These are phyloP conservation scores for Lepus americanus DNA, from an alignment of 2,113 vertebrate genomes.

Conservation along the genomic window DNA sequence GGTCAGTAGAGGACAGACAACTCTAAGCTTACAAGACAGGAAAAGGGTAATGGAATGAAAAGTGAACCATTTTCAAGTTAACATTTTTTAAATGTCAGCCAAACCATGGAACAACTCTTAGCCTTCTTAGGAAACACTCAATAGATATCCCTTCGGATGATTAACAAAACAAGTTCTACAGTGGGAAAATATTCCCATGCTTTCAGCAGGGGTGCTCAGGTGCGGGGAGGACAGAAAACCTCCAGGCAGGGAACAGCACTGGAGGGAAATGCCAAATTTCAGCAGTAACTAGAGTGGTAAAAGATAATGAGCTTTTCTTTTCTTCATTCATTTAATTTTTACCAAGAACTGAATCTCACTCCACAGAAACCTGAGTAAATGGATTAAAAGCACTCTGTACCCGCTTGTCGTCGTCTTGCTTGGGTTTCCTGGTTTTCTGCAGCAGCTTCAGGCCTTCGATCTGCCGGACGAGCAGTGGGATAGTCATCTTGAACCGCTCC, in stretches of 20 bases:
- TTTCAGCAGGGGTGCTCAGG: neutral
- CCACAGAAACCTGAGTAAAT: neutral
- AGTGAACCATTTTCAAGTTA: neutral
- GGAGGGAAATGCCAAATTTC: neutral
- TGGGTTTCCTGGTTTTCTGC: slow-evolving; percentile 94
- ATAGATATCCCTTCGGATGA: neutral
- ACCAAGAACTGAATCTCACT: neutral
- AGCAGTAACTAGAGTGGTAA: neutral
- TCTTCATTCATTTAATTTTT: neutral
- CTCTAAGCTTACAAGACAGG: neutral
- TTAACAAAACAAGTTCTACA: neutral
- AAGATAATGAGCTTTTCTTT: neutral
- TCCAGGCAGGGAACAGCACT: neutral
- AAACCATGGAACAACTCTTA: neutral
- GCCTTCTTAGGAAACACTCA: neutral
- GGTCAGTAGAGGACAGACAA: neutral
- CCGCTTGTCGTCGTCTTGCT: slow-evolving; percentile 93
- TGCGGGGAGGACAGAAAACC: neutral
- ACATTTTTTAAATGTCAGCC: neutral
- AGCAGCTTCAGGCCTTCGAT: slow-evolving; percentile 97
- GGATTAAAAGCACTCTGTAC: slow-evolving; percentile 82
- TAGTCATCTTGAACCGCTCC: slow-evolving; percentile 95
- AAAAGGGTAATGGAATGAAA: slow-evolving; percentile 3
- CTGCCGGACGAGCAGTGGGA: slow-evolving; percentile 95
- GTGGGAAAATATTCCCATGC: neutral